Evolutionary conservation across 2,797 vertebrate species (phyloP), one percentile per base, ranked within the genome.

Genomic region (Microctenopoma lineatum): DNA sequence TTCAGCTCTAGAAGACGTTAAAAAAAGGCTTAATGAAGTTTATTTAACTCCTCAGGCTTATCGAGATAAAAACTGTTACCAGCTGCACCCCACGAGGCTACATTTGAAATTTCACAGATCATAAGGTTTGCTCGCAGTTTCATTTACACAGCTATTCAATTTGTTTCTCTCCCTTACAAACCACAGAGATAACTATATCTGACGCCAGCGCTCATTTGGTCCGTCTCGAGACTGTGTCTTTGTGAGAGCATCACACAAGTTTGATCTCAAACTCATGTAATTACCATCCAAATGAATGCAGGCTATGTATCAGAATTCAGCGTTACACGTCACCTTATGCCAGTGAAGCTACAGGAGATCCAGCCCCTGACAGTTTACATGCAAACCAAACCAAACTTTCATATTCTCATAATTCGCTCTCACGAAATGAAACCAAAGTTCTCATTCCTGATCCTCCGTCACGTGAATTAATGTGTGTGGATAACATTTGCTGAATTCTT

Each of bases 11-110:
- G 92, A 85, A 91, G 91, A 92, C 84, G 92, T 89, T 83, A 94
- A 93, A 63, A 45, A 86, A 94, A 53, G 92, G 86, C 81, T 81
- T 84, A 85, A 89, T 90, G 81, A 92, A 91, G 86, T 88, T 90
- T 87, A 87, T 92, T 87, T 76, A 93, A 93, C 94, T 95, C 95
- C 90, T 85, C 93, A 61, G 93, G 94, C 92, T 92, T 87, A 87
- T 89, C 88, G 82, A 90, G 92, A 94, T 94, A 95, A 94, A 96
- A 95, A 94, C 93, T 88, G 92, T 93, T 93, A 92, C 83, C 94
- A 94, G 93, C 93, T 96, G 92, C 87, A 92, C 81, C 72, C 74
- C 83, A 84, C 66, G 18, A 79, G 83, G 86, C 80, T 66, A 77
- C 85, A 80, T 87, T 85, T 87, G 73, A 77, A 89, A 87, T 88